Evolutionary conservation across 2,113 vertebrate genomes (phyloP).

Genomic region (Ptilonorhynchus violaceus): DNA sequence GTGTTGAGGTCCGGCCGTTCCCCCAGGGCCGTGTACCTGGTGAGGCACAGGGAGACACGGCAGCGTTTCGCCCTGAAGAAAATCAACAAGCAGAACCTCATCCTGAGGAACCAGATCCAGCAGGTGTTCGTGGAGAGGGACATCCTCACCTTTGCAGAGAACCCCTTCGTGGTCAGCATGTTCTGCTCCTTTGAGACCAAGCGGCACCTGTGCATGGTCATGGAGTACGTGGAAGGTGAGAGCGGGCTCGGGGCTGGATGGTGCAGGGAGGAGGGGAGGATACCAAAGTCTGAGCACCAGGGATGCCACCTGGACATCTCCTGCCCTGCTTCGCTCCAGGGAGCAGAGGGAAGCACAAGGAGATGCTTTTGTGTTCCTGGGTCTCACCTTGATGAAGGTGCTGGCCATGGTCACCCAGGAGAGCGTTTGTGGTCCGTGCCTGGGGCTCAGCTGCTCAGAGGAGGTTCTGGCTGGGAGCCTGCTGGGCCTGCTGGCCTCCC

Average conservation of each 20-base stretch:
- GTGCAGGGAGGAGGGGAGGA: background rate
- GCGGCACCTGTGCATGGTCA: constrained; percentile 96
- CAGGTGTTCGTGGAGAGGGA: constrained; percentile 97
- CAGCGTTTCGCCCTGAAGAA: constrained; percentile 98
- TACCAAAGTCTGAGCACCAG: background rate
- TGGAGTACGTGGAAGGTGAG: constrained; percentile 98
- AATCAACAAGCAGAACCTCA: constrained; percentile 96
- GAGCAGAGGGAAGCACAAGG: background rate
- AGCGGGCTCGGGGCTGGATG: rapidly evolving
- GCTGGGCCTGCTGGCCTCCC: background rate
- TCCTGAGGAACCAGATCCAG: constrained; percentile 97
- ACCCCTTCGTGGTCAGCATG: constrained; percentile 98
- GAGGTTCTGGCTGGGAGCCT: background rate
- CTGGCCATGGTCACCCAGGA: background rate
- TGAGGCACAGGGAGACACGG: constrained; percentile 90
- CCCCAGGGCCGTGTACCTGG: constrained; percentile 89
- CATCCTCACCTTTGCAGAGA: constrained; percentile 96
- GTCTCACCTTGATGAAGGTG: background rate
- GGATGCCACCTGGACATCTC: background rate
- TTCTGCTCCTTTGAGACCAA: constrained; percentile 97
- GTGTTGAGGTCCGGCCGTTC: background rate
- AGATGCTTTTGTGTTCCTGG: background rate
- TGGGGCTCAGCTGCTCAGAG: background rate
- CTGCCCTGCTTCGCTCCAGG: background rate
- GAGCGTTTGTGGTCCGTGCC: rapidly evolving